These are phyloP conservation scores for Scyliorhinus canicula DNA, from an alignment of 2,797 vertebrate genomes.

Conservation along the genomic window DNA sequence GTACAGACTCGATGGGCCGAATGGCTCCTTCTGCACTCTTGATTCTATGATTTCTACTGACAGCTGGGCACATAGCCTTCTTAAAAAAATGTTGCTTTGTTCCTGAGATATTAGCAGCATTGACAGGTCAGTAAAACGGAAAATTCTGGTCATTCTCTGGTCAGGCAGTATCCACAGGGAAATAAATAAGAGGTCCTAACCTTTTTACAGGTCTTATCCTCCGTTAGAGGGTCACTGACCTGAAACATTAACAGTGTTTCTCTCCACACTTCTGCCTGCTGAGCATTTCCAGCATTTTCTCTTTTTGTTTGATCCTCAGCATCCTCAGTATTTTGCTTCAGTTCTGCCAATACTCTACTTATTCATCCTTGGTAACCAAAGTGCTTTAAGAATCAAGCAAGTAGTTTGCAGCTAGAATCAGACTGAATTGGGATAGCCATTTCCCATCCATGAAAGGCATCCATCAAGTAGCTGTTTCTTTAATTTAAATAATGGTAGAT, in stretches of 20 bases:
- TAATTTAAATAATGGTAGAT: background rate
- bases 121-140: background rate
- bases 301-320: too few relatives aligned
- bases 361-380: background rate
- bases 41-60: too few relatives aligned
- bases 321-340: too few relatives aligned
- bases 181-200: too few relatives aligned
- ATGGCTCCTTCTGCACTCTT: too few relatives aligned
- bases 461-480: background rate
- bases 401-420: background rate
- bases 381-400: background rate
- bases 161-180: background rate
- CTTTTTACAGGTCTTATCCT: too few relatives aligned
- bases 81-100: background rate
- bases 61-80: too few relatives aligned
- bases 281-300: background rate
- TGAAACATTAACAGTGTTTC: background rate
- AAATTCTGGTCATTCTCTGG: background rate
- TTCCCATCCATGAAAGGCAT: too few relatives aligned
- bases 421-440: background rate
- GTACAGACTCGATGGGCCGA: too few relatives aligned
- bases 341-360: background rate
- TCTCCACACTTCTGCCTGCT: background rate
- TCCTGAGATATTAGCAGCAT: background rate
- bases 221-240: background rate